Conservation (phyloP, 2,888 invertebrate genomes). For the Trissonchulus sp. region DNA sequence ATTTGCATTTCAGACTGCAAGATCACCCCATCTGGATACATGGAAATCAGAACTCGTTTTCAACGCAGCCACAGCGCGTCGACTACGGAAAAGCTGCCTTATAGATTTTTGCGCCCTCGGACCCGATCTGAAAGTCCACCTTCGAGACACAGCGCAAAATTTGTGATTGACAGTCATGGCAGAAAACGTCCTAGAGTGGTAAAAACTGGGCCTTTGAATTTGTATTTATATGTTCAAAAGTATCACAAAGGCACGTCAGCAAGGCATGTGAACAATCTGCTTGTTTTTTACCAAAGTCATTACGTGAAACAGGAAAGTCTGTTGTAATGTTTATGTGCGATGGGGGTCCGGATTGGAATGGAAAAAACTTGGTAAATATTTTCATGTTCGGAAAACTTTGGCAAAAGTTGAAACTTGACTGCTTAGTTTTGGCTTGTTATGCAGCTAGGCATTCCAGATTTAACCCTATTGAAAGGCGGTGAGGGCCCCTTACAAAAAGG, state of each 20-base stretch:
- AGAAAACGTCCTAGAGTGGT: not conserved
- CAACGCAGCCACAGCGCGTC: not conserved
- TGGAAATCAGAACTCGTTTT: not conserved
- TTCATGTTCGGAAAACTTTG: not conserved
- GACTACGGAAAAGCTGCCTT: not conserved
- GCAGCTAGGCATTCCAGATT: not conserved
- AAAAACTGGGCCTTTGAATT: not conserved
- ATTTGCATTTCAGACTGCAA: conserved; percentile 2
- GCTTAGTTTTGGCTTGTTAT: not conserved
- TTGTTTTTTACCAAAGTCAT: not conserved
- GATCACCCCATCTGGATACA: not conserved
- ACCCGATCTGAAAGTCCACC: not conserved
- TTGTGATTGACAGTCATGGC: not conserved
- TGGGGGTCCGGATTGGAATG: not conserved
- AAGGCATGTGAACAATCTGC: not conserved
- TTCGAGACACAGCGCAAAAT: no score
- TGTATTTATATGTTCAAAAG: not conserved
- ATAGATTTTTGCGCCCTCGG: not conserved
- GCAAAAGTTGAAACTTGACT: not conserved
- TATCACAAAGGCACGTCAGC: not conserved
- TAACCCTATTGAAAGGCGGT: conserved; percentile 4
- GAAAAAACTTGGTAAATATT: not conserved
- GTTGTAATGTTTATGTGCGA: not conserved
- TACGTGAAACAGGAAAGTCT: not conserved
- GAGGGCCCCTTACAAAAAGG: not conserved